These are phyloP conservation scores for Sympetrum striolatum DNA, from an alignment of 2,888 invertebrate species.

Conservation along the genomic window DNA sequence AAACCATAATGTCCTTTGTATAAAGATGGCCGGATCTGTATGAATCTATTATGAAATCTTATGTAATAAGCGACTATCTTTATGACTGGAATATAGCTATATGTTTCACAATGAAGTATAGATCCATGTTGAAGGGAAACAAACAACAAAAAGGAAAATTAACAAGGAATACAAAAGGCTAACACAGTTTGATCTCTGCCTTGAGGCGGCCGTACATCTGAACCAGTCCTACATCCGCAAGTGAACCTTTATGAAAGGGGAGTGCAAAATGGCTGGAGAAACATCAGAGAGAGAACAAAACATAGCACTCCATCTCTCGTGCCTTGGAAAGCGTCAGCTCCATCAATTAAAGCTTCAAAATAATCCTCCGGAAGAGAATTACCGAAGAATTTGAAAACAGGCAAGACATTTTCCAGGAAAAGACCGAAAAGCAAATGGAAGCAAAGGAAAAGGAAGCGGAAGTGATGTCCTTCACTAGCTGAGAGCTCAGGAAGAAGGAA, in stretches of 20 bases:
- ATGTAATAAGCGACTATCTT: too few species aligned
- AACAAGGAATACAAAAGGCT: too few species aligned
- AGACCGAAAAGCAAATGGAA: not conserved
- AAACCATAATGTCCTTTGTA: too few species aligned
- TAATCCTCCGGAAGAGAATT: not conserved
- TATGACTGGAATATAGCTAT: too few species aligned
- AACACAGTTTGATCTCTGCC: too few species aligned
- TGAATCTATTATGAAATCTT: too few species aligned
- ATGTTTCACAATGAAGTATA: too few species aligned
- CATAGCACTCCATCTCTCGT: not conserved
- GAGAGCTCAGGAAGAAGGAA: constrained; percentile 25
- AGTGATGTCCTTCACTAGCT: constrained; percentile 3
- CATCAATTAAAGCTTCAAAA: not conserved
- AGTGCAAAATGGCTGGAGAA: not conserved
- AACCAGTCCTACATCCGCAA: not conserved
- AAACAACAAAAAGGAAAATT: too few species aligned
- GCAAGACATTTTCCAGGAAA: not conserved
- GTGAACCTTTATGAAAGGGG: not conserved
- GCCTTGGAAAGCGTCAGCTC: not conserved
- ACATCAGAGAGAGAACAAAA: too few species aligned
- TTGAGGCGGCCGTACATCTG: not conserved
- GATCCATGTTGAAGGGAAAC: too few species aligned
- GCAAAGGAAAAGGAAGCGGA: not conserved
- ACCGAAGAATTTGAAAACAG: not conserved
- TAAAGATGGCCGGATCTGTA: too few species aligned